Evolutionary conservation across 2,797 vertebrate genomes (phyloP).

Genomic region (Eidolon dupreanum): DNA sequence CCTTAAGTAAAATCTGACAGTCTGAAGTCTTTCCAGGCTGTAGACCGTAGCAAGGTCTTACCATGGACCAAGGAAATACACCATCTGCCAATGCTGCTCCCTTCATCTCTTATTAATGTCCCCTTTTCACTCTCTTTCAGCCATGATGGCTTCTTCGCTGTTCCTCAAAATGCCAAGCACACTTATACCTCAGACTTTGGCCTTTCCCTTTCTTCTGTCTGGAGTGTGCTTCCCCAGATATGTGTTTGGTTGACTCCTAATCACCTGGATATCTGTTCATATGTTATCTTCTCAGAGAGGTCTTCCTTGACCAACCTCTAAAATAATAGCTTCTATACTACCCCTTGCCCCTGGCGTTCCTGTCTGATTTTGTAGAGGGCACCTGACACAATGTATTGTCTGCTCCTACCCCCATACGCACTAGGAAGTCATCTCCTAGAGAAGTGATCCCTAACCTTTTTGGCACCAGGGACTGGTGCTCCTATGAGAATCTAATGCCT

Average conservation of each 20-base stretch:
- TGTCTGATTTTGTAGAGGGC: background rate
- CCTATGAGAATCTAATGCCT: too few species aligned
- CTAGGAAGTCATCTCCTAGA: background rate
- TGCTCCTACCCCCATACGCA: accelerated
- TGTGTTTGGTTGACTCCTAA: background rate
- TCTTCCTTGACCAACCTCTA: background rate
- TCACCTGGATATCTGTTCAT: background rate
- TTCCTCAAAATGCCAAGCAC: background rate
- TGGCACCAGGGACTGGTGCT: too few species aligned
- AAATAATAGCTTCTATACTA: too few species aligned
- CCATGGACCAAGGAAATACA: background rate
- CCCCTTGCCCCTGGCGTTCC: background rate
- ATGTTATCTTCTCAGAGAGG: background rate
- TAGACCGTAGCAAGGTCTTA: background rate
- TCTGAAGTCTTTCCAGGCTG: background rate
- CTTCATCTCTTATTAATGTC: background rate
- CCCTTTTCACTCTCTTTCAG: background rate
- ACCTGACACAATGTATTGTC: background rate
- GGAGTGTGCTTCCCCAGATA: background rate
- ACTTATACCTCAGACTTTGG: background rate
- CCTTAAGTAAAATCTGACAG: background rate
- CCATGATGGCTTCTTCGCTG: background rate
- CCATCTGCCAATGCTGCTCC: background rate
- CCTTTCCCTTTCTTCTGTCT: background rate
- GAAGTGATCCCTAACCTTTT: too few species aligned